Evolutionary conservation across 2,888 invertebrate species (phyloP).

Genomic region (Lasioglossum pauxillum): DNA sequence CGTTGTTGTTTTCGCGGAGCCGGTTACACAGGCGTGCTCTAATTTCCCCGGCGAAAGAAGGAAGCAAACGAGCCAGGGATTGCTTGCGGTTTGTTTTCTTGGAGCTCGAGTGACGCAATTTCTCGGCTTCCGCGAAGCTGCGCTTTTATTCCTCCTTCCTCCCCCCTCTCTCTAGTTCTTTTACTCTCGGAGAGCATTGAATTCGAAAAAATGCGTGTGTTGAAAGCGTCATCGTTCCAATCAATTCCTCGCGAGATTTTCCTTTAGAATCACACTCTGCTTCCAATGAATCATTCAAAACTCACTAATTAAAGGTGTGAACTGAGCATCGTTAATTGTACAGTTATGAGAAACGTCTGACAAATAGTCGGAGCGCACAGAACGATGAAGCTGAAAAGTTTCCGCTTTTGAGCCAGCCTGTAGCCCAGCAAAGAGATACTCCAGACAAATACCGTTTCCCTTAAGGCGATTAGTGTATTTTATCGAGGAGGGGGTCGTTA

Average conservation of each 20-base stretch:
- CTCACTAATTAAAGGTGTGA: too few species aligned
- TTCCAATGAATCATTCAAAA: neutral
- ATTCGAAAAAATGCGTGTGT: neutral
- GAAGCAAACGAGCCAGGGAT: slow-evolving; percentile 9
- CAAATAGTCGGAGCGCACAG: neutral
- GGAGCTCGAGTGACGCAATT: slow-evolving; percentile 18
- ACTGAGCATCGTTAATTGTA: too few species aligned
- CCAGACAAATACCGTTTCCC: neutral
- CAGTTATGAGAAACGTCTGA: too few species aligned
- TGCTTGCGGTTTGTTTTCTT: slow-evolving; percentile 23
- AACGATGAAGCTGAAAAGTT: neutral
- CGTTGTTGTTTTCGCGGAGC: neutral
- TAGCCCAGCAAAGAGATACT: neutral
- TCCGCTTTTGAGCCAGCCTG: neutral
- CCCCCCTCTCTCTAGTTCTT: neutral
- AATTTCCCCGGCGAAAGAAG: slow-evolving; percentile 26
- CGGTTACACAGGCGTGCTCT: slow-evolving; percentile 2
- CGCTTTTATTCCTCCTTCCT: neutral
- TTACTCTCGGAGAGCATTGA: neutral
- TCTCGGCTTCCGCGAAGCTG: slow-evolving; percentile 8
- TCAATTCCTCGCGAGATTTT: neutral
- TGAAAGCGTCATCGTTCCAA: neutral
- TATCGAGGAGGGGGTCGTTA: neutral
- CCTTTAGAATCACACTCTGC: neutral
- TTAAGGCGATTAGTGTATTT: neutral